Base-by-base conservation (phyloP, 2,113 vertebrate species). In the Bos indicus region DNA sequence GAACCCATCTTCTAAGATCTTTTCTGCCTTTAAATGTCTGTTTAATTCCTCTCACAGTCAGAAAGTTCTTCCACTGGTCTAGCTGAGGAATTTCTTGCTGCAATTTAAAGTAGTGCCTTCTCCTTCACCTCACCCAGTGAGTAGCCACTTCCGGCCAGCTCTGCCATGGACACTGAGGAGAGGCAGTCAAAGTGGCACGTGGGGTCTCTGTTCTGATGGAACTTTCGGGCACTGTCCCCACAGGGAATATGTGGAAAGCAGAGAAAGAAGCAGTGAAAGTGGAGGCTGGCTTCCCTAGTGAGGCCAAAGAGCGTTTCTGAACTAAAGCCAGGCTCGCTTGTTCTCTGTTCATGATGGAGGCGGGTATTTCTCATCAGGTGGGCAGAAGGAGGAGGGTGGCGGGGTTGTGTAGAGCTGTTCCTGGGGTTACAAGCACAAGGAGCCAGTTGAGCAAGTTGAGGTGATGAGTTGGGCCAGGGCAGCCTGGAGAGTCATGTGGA, bases 1-100 rank as follows among this genome's bases (percentile, higher is more conserved):
- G 7, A 21, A 26, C 3, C 12, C 7, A 15, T n/a, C n/a, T 54
- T 62, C 54, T 64, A 96, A 56, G 48, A 84, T 15, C 13, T 26
- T 71, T 74, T 83, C 51, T 95, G 36, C 46, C 36, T 81, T 90
- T 52, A 26, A 62, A 81, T 25, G 88, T 88, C 59, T 86, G 7
- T 71, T 83, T 48, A 14, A 40, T 62, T 81, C 71, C 51, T 78
- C 59, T 81, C 9, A 14, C 12, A 14, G 60, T 90, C 33, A 81
- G 81, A 48, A 93, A 88, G 64, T 85, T 74, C 85, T 54, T 54
- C 56, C 25, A 7, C 2, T n/a, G 5, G 56, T 88, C 74, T 87
- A 25, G 56, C 60, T 64, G 84, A 94, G 60, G 54, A 57, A 51
- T 43, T 71, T 94, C 64, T 43, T 64, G 30, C 67, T 28, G 7